A percentile compares a stretch with the other conserved stretches of the same genome.
Conservation (phyloP, 2,797 vertebrate genomes). For the Chrysolophus pictus region DNA sequence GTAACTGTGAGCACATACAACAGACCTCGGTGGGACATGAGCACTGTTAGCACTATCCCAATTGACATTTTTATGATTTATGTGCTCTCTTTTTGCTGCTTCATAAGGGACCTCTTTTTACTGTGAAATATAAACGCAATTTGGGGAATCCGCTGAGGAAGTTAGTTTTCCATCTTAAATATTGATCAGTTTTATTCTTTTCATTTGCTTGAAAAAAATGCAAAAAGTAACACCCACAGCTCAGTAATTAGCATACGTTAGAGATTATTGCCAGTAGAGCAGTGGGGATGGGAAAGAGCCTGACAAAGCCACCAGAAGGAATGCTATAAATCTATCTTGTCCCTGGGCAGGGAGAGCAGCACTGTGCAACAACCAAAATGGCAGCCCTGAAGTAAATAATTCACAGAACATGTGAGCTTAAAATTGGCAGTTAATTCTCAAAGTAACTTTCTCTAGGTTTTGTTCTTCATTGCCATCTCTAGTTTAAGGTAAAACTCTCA, state of each 20-base stretch:
- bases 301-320: background rate
- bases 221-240: background rate
- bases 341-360: background rate
- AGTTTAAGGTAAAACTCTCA: background rate
- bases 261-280: background rate
- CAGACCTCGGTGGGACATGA: background rate
- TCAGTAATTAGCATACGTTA: background rate
- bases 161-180: background rate
- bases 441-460: background rate
- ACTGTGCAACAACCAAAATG: accelerated
- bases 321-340: background rate
- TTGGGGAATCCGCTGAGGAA: background rate
- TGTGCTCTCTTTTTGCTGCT: background rate
- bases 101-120: background rate
- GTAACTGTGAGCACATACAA: background rate
- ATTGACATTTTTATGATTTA: background rate
- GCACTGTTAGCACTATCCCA: background rate
- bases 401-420: background rate
- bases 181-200: background rate
- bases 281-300: background rate
- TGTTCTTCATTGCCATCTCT: accelerated
- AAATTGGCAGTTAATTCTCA: background rate
- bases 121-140: background rate
- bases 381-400: background rate
- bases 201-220: background rate